Base-by-base conservation (phyloP, 2,113 vertebrate genomes). In the Zosterops borbonicus region DNA sequence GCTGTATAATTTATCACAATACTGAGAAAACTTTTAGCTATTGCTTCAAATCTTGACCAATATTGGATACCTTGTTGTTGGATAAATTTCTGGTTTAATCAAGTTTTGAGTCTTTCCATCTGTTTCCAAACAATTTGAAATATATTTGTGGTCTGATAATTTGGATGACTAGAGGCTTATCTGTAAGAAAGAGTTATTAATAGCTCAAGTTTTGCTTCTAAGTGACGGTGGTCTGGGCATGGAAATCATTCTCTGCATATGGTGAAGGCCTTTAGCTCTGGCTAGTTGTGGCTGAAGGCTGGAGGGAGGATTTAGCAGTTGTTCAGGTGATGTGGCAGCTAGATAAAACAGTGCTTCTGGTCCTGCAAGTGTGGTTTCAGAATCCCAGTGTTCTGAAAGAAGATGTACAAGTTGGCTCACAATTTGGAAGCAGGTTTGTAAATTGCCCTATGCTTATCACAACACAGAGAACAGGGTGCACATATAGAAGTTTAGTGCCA, bases 61-160 rank as follows among this genome's bases (percentile, higher is more conserved):
- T 39, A 17, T n/a, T 79, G 33, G 31, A 12, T 83, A 35, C 37
- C 11, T 69, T 35, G 39, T 6, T 46, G 21, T 85, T 62, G 28
- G 24, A 39, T 31, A 49, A 52, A 44, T 73, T 84, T 77, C 41
- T 82, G 24, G 12, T 53, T 84, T 91, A n/a, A 17, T 60, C 20
- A 35, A 41, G 8, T 64, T 68, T 52, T 76, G n/a, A 64, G 29
- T 41, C 5, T 71, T 67, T 20, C 25, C 0, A 0, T 46, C 16
- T 44, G 1, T 87, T 84, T 95, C 47, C 50, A 16, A 23, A 42
- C 1, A 0, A 62, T 27, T 28, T 69, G 31, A 42, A 76, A 35
- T 44, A 0, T 12, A 28, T 42, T 63, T 81, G 31, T 42, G 16
- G 42, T 63, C 21, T 74, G 23, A 19, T 69, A 52, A 15, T 83